Evolutionary conservation across 1,140 invertebrate genomes (phyloP), one percentile per base, ranked within the genome.

Genomic region (Pseudomyrmex gracilis): DNA sequence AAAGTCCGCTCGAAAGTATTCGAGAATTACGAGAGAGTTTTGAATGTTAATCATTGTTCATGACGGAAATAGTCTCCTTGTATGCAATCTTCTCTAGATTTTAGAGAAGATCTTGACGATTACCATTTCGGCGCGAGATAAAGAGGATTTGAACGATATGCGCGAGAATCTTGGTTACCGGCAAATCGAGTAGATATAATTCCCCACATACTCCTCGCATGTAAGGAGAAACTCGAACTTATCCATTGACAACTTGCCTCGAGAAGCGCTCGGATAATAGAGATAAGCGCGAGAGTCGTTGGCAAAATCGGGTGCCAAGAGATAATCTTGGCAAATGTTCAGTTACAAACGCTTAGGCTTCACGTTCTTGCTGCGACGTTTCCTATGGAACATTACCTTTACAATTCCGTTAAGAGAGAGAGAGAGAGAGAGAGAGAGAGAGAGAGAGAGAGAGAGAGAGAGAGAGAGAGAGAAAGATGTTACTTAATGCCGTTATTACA

Each of bases 221-320:
- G 24, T n/a, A 17, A 49, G 17, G 63, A 45, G 43, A 57, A 51
- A 20, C 76, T 70, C 53, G 64, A 80, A 67, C 76, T 80, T 80
- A 80, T 57, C 66, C 66, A 80, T 80, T 80, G 76, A 71, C 76
- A 80, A 80, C 76, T 80, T 60, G 71, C 67, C 53, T 80, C 22
- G 66, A 80, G 64, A n/a, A 70, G 67, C 20, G 45, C 15, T 47
- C 66, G 76, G 53, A 80, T 80, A 80, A 80, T 80, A 57, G 53
- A 80, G 76, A 80, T 80, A 80, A 80, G 76, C 76, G 66, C 43
- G 53, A 78, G 45, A 71, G 66, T 34, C 76, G 66, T 49, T 43
- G 53, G 12, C 22, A 47, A 78, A 78, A 78, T 78, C 76, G 76
- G 53, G 66, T 70, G 76, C 76, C 64, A 70, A 47, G 66, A 71